Evolutionary conservation across 2,888 invertebrate genomes (phyloP), one percentile per base, ranked within the genome.

Genomic region (Drosophila leonis): DNA sequence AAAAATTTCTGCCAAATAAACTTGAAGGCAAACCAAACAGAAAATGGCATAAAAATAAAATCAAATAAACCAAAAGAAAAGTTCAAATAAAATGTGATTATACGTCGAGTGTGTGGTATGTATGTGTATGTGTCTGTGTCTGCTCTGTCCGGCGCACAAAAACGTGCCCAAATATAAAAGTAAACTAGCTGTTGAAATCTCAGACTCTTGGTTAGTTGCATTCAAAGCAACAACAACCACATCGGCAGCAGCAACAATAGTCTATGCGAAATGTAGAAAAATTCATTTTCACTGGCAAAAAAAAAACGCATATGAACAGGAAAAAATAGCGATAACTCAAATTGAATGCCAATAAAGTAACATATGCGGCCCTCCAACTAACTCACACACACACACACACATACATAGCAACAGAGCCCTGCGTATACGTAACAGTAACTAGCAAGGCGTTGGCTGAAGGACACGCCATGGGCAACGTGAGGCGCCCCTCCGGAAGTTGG

Each of bases 311-410:
- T 82, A 78, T 82, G 84, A 82, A 86, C 88, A 88, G 83, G 85
- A 87, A 86, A 88, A 89, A 86, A 89, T 89, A 86, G 83, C 85
- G 90, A 91, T 90, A 90, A 91, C 89, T 89, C 89, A 90, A 90
- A 91, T 90, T 90, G 90, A 90, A 90, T 91, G 91, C 91, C 90
- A 90, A 90, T 90, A 91, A 91, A 88, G 90, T 90, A 87, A 82
- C 90, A 90, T 88, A 87, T 90, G 90, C 77, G 90, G 76, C 83
- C 75, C 78, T 70, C 60, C 56, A 69, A 77, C 70, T 71, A 84
- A 56, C 60, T 62, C 60, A 56, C 77, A 39, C 31, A 41, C 56
- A 65, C 60, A 64, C 48, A 65, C 60, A n/a, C n/a, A n/a, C n/a
- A n/a, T n/a, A n/a, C n/a, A 67, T 27, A 51, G 15, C 27, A 49